Base-by-base conservation (phyloP, 2,797 vertebrate genomes). In the Eremophila alpestris region DNA sequence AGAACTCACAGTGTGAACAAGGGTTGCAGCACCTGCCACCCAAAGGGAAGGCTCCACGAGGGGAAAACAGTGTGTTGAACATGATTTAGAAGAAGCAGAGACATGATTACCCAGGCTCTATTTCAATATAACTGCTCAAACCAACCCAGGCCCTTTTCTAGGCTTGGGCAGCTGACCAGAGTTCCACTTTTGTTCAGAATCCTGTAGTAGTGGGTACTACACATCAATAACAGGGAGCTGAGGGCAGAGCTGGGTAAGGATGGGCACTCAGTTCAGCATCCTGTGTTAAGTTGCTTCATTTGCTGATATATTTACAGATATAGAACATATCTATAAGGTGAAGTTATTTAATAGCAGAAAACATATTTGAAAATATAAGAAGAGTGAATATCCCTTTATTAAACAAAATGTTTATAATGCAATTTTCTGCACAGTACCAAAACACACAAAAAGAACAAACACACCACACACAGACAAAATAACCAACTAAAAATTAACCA, bases 41-140 rank as follows among this genome's bases (percentile, higher is more conserved):
- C 71, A 43, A 63, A 40, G 52, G 29, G 5, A 64, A 49, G 13
- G 30, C 24, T 70, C n/a, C 73, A 20, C 7, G 12, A 20, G 21
- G 40, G 9, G 73, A 36, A 73, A 76, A 32, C 4, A 1, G 0
- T 2, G 3, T 11, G 32, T 5, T 56, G n/a, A 64, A 71, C 41
- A 3, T 1, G 16, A 41, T 36, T 74, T 41, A 55, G 63, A 16
- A 77, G 38, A 16, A 77, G 21, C 10, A 73, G 24, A 83, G 22
- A 63, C 20, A 26, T 2, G 45, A 59, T 36, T 32, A 46, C 13
- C 21, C 29, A 51, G 20, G 30, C 19, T 86, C 76, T 56, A 52
- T 49, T 84, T 67, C 60, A 77, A 63, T 89, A 27, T 7, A 91
- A 36, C 22, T 56, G 11, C 38, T 46, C 52, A 68, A n/a, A 67